These are phyloP conservation scores for Mechanitis mazaeus DNA, from an alignment of 2,888 invertebrate species.

Conservation along the genomic window DNA sequence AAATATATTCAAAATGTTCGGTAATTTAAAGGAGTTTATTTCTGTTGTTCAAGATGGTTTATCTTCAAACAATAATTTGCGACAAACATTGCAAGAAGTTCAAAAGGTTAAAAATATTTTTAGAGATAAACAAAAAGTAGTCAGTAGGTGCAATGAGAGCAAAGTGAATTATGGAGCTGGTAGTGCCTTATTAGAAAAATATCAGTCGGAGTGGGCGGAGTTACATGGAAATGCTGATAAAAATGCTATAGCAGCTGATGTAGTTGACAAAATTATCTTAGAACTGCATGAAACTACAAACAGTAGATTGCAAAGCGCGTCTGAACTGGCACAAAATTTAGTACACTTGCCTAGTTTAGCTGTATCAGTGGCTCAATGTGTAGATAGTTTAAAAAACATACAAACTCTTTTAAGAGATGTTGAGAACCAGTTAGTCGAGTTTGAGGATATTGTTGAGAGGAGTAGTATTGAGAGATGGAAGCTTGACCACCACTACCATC, in stretches of 20 bases:
- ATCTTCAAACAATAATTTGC: conserved; percentile 57
- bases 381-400: conserved; percentile 70
- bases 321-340: conserved; percentile 56
- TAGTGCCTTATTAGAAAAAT: conserved; percentile 81
- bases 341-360: conserved; percentile 57
- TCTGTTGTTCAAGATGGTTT: conserved; percentile 69
- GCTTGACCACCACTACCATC: conserved; percentile 82
- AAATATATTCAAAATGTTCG: conserved; percentile 50
- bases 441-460: conserved; percentile 83
- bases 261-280: conserved; percentile 62
- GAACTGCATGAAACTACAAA: conserved; percentile 56
- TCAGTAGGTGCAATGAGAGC: conserved; percentile 49
- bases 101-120: conserved; percentile 65
- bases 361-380: conserved; percentile 69
- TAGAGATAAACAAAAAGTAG: conserved; percentile 57
- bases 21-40: conserved; percentile 69
- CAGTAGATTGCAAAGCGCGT: conserved; percentile 50
- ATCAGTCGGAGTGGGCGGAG: conserved; percentile 83
- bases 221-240: conserved; percentile 81
- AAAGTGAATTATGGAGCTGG: conserved; percentile 79
- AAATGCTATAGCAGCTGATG: conserved; percentile 79
- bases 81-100: conserved; percentile 66
- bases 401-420: conserved; percentile 78
- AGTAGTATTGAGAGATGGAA: conserved; percentile 83
- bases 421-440: conserved; percentile 78